Base-by-base conservation (phyloP, 2,888 invertebrate genomes). In the Lymantria monacha region DNA sequence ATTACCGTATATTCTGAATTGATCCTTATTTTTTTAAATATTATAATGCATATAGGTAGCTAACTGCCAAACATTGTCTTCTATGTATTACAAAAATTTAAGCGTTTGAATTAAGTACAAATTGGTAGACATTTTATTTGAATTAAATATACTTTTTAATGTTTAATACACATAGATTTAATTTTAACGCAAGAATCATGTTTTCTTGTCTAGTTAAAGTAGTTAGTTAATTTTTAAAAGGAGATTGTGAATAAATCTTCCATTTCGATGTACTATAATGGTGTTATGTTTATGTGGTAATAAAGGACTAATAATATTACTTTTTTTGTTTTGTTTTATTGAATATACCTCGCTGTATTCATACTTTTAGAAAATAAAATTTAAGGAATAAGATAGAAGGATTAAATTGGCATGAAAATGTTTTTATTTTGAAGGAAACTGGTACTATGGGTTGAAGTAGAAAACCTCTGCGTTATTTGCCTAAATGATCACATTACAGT, bases 241-340 rank as follows among this genome's bases (percentile, higher is more conserved):
- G 3, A 38, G 9, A 38, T 5, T 38, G 38, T 38, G n/a, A 42
- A 37, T 49, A 30, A 45, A 11, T 44, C 46, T 51, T 55, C 47
- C 49, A 50, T 46, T 44, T 44, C 40, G 12, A 48, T 44, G 42
- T 51, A 43, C 31, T 42, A 14, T 47, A 33, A 42, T 22, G 40
- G 36, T 45, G 51, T 51, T 51, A 51, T 49, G 51, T 56, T 56
- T 53, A 49, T 40, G 46, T 56, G 46, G 47, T 33, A 55, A 57
- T 58, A 58, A 57, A 57, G 40, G 42, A 55, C n/a, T n/a, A n/a
- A 50, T 45, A 50, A 58, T 50, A 40, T 47, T 36, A 7, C 47
- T 14, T 44, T 46, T 30, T 33, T 14, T 44, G 49, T 30, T 33
- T 14, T 44, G 49, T 53, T 45, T 52, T 14, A 31, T 42, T 38